Conservation (phyloP, 2,888 invertebrate species). For the Metopia argyrocephala region DNA sequence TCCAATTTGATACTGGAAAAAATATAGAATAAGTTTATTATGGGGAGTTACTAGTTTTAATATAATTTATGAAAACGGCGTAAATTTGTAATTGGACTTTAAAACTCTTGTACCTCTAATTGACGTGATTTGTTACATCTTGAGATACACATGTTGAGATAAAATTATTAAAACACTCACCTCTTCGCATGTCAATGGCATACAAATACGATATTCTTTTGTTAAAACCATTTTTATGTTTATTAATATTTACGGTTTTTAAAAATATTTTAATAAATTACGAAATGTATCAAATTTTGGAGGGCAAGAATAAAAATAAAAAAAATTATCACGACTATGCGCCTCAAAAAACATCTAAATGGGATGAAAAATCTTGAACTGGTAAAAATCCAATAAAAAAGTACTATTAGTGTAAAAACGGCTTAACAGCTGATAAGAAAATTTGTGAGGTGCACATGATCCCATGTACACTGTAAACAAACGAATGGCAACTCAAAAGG, state of each 20-base stretch:
- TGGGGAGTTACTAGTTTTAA: too few species aligned
- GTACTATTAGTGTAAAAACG: conserved; percentile 18
- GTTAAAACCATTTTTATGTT: conserved; percentile 85
- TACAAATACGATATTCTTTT: conserved; percentile 94
- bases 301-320: conserved; percentile 9
- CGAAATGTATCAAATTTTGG: conserved; percentile 8
- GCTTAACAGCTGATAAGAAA: background rate
- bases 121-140: background rate
- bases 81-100: conserved; percentile 4
- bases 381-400: conserved; percentile 23
- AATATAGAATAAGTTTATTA: background rate
- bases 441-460: background rate
- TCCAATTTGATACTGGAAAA: conserved; percentile 89
- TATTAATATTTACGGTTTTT: conserved; percentile 9
- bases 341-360: background rate
- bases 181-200: conserved; percentile 95
- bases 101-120: background rate
- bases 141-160: background rate
- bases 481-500: too few species aligned
- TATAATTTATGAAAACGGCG: background rate
- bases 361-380: conserved; percentile 4
- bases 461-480: too few species aligned
- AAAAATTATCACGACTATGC: background rate
- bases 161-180: conserved; percentile 79
- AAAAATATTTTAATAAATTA: conserved; percentile 20